Conservation (phyloP, 2,888 invertebrate species). For the Andrena trimmerana region DNA sequence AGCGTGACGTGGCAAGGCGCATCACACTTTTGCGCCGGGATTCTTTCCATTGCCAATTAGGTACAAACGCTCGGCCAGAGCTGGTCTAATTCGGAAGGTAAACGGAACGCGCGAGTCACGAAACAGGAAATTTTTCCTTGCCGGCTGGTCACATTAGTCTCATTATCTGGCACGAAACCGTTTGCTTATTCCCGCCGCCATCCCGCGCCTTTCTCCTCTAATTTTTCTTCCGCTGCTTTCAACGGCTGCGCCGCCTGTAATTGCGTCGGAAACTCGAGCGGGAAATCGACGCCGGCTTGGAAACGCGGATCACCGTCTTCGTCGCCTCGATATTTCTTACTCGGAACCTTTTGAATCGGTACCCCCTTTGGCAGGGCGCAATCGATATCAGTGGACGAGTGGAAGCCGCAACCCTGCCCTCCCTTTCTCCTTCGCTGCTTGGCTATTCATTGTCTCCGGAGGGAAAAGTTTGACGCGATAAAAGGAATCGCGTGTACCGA, state of each 20-base stretch:
- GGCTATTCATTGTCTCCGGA: slow-evolving; percentile 18
- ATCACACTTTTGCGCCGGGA: too few species aligned
- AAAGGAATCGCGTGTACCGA: slow-evolving; percentile 15
- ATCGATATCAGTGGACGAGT: slow-evolving; percentile 32
- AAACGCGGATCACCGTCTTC: background rate
- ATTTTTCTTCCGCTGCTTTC: background rate
- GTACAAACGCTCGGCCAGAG: background rate
- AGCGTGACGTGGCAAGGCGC: too few species aligned
- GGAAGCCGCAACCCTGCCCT: background rate
- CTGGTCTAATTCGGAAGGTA: background rate
- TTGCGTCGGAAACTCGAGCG: slow-evolving; percentile 12
- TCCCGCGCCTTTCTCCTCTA: background rate
- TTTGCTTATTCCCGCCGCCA: background rate
- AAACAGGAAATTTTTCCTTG: background rate
- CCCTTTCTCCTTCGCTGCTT: background rate
- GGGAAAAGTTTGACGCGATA: slow-evolving; percentile 14
- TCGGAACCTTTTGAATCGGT: slow-evolving; percentile 9
- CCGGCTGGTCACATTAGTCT: background rate
- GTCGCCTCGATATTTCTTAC: slow-evolving; percentile 13
- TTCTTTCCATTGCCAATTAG: too few species aligned
- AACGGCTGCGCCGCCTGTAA: background rate
- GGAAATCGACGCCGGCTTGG: background rate
- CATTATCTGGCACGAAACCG: background rate
- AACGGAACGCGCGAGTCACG: background rate
- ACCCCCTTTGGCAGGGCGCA: background rate